Evolutionary conservation across 2,797 vertebrate species (phyloP).

Genomic region (Onychomys arenicola): DNA sequence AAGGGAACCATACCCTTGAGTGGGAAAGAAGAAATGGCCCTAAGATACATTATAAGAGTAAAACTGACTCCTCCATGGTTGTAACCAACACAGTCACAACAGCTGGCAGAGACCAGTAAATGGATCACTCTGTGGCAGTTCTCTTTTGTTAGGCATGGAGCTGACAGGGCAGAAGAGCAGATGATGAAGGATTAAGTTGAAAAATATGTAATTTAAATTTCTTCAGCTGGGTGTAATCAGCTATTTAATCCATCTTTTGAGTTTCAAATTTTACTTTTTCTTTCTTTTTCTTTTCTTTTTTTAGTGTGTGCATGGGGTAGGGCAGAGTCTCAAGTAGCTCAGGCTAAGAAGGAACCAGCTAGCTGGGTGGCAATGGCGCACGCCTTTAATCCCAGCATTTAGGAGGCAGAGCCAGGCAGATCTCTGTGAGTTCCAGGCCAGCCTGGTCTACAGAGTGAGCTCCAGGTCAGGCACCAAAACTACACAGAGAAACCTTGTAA

Average conservation of each 20-base stretch:
- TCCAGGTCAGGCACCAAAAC: too few relatives aligned
- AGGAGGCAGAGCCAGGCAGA: too few relatives aligned
- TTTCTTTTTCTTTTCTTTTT: too few relatives aligned
- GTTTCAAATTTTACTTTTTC: background rate
- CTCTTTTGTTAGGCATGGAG: background rate
- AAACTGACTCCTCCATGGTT: background rate
- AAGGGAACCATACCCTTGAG: background rate
- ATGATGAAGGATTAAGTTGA: background rate
- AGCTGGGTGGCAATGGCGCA: too few relatives aligned
- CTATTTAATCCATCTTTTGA: background rate
- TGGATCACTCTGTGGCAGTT: background rate
- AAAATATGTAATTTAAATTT: conserved; percentile 33
- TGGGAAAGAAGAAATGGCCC: background rate
- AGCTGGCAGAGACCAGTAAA: background rate
- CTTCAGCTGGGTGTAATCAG: background rate
- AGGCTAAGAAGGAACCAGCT: background rate
- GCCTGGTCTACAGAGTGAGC: too few relatives aligned
- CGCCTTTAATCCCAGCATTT: too few relatives aligned
- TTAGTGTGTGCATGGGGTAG: too few relatives aligned
- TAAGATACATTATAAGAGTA: background rate
- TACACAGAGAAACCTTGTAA: too few relatives aligned
- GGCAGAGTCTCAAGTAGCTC: background rate
- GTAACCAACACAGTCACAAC: background rate
- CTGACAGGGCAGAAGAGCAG: background rate
- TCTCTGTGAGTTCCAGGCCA: too few relatives aligned